A percentile compares a stretch with the other conserved stretches of the same genome.
phyloP scores from a whole-genome alignment of 2,113 vertebrate species.

The Galemys pyrenaicus region DNA sequence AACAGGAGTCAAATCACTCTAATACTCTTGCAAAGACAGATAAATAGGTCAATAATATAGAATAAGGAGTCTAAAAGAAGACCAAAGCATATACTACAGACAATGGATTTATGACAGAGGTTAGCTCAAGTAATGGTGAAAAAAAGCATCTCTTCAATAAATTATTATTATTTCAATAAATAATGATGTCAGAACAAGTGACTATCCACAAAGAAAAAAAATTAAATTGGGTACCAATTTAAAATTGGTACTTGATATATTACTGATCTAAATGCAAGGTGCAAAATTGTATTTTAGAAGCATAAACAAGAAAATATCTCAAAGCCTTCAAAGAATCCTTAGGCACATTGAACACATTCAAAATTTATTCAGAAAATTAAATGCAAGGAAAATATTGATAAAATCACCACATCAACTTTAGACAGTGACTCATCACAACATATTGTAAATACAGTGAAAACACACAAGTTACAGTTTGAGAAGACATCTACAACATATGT shows the following conservation, averaged over 20 bases:
- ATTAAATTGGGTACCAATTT: background rate
- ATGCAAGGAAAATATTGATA: background rate
- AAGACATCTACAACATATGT: background rate
- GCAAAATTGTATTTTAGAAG: conserved; percentile 17
- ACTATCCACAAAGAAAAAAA: background rate
- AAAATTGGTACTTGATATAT: background rate
- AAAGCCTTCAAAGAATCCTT: background rate
- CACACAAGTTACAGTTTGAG: background rate
- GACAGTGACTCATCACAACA: background rate
- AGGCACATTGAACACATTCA: background rate
- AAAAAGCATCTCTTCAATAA: background rate
- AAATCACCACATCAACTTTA: background rate
- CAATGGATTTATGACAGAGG: background rate
- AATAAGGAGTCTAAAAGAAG: background rate
- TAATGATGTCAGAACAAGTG: no score
- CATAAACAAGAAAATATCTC: background rate
- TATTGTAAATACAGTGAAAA: background rate
- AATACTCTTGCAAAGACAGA: background rate
- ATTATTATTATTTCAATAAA: background rate
- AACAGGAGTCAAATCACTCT: background rate
- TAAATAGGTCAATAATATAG: background rate
- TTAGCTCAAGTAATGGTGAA: background rate
- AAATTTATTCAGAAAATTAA: background rate
- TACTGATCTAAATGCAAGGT: background rate
- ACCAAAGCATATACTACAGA: background rate